Evolutionary conservation across 1,140 invertebrate species (phyloP).

Genomic region (Trichoplusia ni): DNA sequence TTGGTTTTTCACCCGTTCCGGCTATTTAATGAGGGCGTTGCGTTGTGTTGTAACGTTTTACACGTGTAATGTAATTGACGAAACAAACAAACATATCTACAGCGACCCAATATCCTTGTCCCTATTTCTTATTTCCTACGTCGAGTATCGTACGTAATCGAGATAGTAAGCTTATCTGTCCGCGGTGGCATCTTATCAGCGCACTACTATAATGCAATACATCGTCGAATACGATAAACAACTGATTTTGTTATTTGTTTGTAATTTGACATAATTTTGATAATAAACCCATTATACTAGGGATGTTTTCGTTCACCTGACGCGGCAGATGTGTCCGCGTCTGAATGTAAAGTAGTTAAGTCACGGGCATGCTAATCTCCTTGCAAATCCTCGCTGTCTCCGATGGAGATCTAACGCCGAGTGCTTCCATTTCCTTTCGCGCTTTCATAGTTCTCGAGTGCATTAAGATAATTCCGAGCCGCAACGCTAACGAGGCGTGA

Average conservation of each 20-base stretch:
- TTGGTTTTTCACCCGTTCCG: slow-evolving; percentile 37
- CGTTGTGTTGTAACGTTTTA: slow-evolving; percentile 63
- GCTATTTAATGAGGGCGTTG: slow-evolving; percentile 45
- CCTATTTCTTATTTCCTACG: slow-evolving; percentile 74
- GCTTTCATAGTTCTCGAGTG: slow-evolving; percentile 5
- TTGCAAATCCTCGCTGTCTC: slow-evolving; percentile 11
- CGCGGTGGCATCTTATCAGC: slow-evolving; percentile 64
- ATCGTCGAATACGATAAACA: slow-evolving; percentile 48
- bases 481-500: slow-evolving; percentile 9
- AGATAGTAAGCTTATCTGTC: slow-evolving; percentile 61
- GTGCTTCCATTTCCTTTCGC: slow-evolving; percentile 10
- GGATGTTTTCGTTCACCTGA: too few species aligned
- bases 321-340: too few species aligned
- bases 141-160: slow-evolving; percentile 64
- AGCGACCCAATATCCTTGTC: slow-evolving; percentile 69
- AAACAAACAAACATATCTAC: slow-evolving; percentile 70
- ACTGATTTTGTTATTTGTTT: slow-evolving; percentile 54
- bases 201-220: slow-evolving; percentile 55
- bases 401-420: slow-evolving; percentile 8
- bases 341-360: slow-evolving; percentile 14
- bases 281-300: slow-evolving; percentile 3
- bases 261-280: slow-evolving; percentile 40
- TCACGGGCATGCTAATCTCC: slow-evolving; percentile 2
- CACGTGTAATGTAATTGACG: slow-evolving; percentile 69
- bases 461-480: not conserved